These are phyloP conservation scores for Drosophila novamexicana DNA, from an alignment of 1,140 invertebrate genomes.

Conservation along the genomic window DNA sequence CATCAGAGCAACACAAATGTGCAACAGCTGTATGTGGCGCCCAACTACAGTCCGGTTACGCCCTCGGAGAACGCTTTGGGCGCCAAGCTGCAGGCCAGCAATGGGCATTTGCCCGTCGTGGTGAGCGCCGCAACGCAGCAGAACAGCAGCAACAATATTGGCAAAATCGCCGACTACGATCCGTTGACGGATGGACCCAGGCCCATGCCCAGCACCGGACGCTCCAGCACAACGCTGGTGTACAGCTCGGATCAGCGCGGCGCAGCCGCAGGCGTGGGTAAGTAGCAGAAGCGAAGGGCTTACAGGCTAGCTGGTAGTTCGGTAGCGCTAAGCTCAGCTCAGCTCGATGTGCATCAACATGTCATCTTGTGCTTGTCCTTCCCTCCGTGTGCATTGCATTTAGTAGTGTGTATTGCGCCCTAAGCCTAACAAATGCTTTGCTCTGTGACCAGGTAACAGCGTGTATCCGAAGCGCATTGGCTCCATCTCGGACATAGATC, in stretches of 20 bases:
- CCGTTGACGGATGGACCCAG: slow-evolving; percentile 90
- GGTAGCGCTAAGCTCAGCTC: slow-evolving; percentile 52
- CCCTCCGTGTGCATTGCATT: neutral
- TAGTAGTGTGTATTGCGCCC: neutral
- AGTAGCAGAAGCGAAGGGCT: slow-evolving; percentile 49
- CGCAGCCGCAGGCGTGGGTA: slow-evolving; percentile 84
- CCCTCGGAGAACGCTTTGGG: slow-evolving; percentile 66
- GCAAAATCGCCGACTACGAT: slow-evolving; percentile 92
- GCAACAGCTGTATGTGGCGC: slow-evolving; percentile 72
- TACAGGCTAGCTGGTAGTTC: slow-evolving; percentile 65
- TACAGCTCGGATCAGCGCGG: slow-evolving; percentile 91
- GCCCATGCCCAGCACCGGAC: slow-evolving; percentile 89
- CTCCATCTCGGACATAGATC: slow-evolving; percentile 97
- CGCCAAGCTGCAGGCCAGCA: slow-evolving; percentile 56
- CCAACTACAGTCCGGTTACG: slow-evolving; percentile 70
- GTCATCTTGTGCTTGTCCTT: slow-evolving; percentile 71
- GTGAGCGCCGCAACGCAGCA: slow-evolving; percentile 29
- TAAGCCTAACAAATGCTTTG: neutral
- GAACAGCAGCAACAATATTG: slow-evolving; percentile 83
- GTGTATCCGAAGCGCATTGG: slow-evolving; percentile 90
- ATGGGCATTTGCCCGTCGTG: slow-evolving; percentile 55
- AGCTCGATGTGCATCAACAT: slow-evolving; percentile 45
- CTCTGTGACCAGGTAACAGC: slow-evolving; percentile 64
- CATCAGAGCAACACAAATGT: slow-evolving; percentile 32
- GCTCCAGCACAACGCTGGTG: slow-evolving; percentile 91